A percentile compares a stretch with the other conserved stretches of the same genome.
Conservation (phyloP, 1,140 invertebrate genomes). For the Micrasema longulum region DNA sequence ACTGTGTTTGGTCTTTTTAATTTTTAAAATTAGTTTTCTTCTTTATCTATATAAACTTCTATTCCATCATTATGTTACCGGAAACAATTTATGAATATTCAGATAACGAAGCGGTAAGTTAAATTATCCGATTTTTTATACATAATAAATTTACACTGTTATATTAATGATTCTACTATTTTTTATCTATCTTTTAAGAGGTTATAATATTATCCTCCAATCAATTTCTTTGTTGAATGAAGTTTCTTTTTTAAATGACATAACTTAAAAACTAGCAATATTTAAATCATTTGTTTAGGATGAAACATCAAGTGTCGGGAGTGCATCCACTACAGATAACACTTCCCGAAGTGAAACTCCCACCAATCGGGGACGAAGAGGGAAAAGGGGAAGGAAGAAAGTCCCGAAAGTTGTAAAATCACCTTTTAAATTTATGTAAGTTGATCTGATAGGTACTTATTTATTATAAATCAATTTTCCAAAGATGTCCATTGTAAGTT, state of each 20-base stretch:
- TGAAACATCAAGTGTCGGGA: slow-evolving; percentile 87
- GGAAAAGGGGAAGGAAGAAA: slow-evolving; percentile 75
- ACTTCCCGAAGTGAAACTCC: slow-evolving; percentile 91
- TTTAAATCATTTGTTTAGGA: too few species aligned
- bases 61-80: too few species aligned
- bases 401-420: slow-evolving; percentile 75
- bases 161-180: background rate
- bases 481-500: too few species aligned
- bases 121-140: background rate
- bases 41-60: too few species aligned
- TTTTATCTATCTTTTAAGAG: background rate
- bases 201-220: too few species aligned
- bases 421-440: slow-evolving; percentile 83
- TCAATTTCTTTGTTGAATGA: too few species aligned
- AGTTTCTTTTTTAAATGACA: too few species aligned
- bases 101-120: slow-evolving; percentile 36
- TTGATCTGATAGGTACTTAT: too few species aligned
- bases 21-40: too few species aligned
- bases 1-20: too few species aligned
- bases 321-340: slow-evolving; percentile 85
- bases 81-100: slow-evolving; percentile 32
- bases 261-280: too few species aligned
- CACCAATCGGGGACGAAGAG: slow-evolving; percentile 74
- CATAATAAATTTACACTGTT: background rate
- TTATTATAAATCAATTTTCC: too few species aligned